These are phyloP conservation scores for Blennius ocellaris DNA, from an alignment of 2,113 vertebrate species.

Conservation along the genomic window DNA sequence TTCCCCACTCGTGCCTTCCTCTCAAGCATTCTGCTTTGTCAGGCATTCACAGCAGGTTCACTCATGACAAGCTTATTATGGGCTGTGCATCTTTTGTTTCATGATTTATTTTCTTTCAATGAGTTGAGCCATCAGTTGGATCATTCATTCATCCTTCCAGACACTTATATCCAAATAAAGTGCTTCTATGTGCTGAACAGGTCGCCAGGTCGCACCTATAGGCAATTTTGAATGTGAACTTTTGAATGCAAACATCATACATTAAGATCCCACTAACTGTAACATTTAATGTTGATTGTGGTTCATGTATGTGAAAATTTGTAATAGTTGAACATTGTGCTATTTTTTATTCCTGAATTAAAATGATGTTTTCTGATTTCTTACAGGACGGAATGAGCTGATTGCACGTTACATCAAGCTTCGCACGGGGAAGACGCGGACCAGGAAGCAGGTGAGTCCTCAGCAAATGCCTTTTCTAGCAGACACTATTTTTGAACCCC, in stretches of 20 bases:
- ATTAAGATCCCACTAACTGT: too few species aligned
- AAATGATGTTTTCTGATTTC: conserved; percentile 24
- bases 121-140: too few species aligned
- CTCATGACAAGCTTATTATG: conserved; percentile 6
- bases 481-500: conserved; percentile 65
- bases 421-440: conserved; percentile 96
- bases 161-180: too few species aligned
- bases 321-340: not conserved
- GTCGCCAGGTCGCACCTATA: too few species aligned
- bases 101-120: too few species aligned
- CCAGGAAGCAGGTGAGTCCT: conserved; percentile 93
- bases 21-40: not conserved
- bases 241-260: too few species aligned
- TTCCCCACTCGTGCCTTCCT: conserved; percentile 12
- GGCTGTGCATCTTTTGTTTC: not conserved
- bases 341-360: not conserved
- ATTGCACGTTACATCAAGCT: conserved; percentile 98
- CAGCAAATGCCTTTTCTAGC: conserved; percentile 21
- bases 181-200: too few species aligned
- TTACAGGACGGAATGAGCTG: conserved; percentile 93
- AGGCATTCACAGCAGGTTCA: conserved; percentile 2
- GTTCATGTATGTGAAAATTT: not conserved
- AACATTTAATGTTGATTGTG: not conserved
- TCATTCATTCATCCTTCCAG: too few species aligned
- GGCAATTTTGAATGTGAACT: too few species aligned